Base-by-base conservation (phyloP, 2,113 vertebrate species). In the Equus przewalskii region DNA sequence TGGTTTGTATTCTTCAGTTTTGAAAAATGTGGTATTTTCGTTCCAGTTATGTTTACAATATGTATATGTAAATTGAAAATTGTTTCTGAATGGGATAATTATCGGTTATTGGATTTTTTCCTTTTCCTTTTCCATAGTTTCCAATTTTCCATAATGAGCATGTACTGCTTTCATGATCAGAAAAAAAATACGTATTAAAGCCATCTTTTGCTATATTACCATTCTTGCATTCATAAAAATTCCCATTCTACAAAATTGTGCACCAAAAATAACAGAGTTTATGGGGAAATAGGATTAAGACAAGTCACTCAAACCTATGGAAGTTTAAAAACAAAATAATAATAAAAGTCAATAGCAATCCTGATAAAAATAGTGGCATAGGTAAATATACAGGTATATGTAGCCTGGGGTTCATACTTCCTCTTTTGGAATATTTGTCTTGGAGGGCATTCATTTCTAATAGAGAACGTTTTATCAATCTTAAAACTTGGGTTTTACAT, bases 191-290 rank as follows among this genome's bases (percentile, higher is more conserved):
- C 4, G 54, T 36, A 28, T 33, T 70, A 86, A 1, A 58, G 69
- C 3, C 4, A 70, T 78, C 94, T 67, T 94, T 69, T 41, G 15
- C 64, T 75, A 4, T 88, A 33, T 51, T 44, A 51, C 19, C 33
- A 87, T 96, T 95, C 16, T 91, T 89, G 4, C 15, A 86, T 73
- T 93, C 82, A 85, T 90, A 82, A 93, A 93, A 93, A 81, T 79
- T 93, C 10, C 18, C 26, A 69, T 93, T 80, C 49, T 80, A 22
- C n/a, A 87, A 96, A 93, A 73, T 56, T 26, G 83, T 70, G 22
- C 21, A 33, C 30, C n/a, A 78, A 76, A 95, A 92, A 70, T 95
- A 94, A 83, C 4, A 79, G 64, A 79, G n/a, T 26, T 83, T 87
- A 54, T 54, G 36, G n/a, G 10, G 28, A 64, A 83, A 36, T 41